phyloP scores from a whole-genome alignment of 2,888 invertebrate genomes.

The Cyclophora albipunctata region DNA sequence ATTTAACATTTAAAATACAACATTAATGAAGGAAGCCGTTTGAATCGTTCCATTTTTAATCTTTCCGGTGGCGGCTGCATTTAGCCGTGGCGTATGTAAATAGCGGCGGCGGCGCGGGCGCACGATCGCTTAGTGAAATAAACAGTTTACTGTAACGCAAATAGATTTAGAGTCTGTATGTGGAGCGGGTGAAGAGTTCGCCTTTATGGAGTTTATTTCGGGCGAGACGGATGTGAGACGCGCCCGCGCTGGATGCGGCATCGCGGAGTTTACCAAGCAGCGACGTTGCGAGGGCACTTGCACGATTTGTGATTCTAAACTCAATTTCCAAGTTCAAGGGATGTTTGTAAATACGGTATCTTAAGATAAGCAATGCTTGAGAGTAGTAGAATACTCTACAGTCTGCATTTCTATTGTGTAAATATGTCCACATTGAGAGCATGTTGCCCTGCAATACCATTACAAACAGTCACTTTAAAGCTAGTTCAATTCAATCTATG shows the following conservation, averaged over 20 bases:
- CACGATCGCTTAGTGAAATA: conserved; percentile 36
- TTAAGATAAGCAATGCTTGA: too few relatives aligned
- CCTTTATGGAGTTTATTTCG: conserved; percentile 53
- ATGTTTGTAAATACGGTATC: too few relatives aligned
- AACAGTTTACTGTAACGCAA: conserved; percentile 49
- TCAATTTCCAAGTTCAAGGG: too few relatives aligned
- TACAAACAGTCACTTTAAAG: too few relatives aligned
- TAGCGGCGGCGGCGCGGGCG: conserved; percentile 48
- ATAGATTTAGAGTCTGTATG: conserved; percentile 49
- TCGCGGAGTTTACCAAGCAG: too few relatives aligned
- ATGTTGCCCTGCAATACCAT: too few relatives aligned
- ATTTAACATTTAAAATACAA: not conserved
- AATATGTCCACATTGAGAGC: too few relatives aligned
- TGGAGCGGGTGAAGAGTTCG: conserved; percentile 50
- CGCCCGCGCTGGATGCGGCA: conserved; percentile 1
- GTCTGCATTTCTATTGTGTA: too few relatives aligned
- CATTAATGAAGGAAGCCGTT: conserved; percentile 24
- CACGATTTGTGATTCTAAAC: too few relatives aligned
- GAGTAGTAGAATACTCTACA: too few relatives aligned
- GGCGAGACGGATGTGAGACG: conserved; percentile 8
- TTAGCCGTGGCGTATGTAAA: conserved; percentile 52
- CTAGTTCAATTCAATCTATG: too few relatives aligned
- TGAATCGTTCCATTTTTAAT: conserved; percentile 28
- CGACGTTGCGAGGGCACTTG: too few relatives aligned
- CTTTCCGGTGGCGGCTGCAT: conserved; percentile 59